A percentile compares a stretch with the other conserved stretches of the same genome.
These are phyloP conservation scores for Drosophila pruinosa DNA, from an alignment of 1,140 invertebrate genomes.

Conservation along the genomic window DNA sequence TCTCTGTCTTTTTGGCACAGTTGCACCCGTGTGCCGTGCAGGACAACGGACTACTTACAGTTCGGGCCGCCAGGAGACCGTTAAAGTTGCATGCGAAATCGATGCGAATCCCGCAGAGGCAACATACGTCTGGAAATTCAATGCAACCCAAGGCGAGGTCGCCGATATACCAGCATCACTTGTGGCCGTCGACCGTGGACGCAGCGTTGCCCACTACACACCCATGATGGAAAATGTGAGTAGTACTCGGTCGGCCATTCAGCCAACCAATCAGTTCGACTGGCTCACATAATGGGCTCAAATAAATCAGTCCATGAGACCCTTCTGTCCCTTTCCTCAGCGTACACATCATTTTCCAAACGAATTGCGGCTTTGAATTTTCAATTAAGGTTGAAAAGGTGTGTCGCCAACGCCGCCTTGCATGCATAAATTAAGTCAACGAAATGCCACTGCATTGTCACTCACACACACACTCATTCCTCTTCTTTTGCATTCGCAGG, in stretches of 20 bases:
- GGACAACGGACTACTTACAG: constrained; percentile 88
- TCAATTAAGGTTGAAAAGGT: constrained; percentile 74
- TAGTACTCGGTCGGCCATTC: constrained; percentile 29
- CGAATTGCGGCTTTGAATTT: constrained; percentile 81
- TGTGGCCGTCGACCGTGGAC: constrained; percentile 85
- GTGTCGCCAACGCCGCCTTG: constrained; percentile 63
- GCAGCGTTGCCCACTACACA: constrained; percentile 87
- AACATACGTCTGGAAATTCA: constrained; percentile 90
- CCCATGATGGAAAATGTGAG: constrained; percentile 87
- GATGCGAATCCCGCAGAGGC: constrained; percentile 92
- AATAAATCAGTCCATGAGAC: constrained; percentile 57
- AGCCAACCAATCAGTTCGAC: not conserved
- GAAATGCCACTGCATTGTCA: constrained; percentile 68
- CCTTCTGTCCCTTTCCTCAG: not conserved
- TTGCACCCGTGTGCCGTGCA: constrained; percentile 88
- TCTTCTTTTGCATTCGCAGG: constrained; percentile 83
- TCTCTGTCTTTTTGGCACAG: constrained; percentile 80
- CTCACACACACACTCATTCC: constrained; percentile 43
- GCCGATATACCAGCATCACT: constrained; percentile 87
- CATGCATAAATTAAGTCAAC: constrained; percentile 78
- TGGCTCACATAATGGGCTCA: constrained; percentile 28
- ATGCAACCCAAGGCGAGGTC: constrained; percentile 87
- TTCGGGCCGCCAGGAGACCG: constrained; percentile 90
- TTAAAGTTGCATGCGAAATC: constrained; percentile 90
- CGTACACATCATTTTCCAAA: constrained; percentile 78